These are phyloP conservation scores for Magallana nippona DNA, from an alignment of 2,888 invertebrate species.

Conservation along the genomic window DNA sequence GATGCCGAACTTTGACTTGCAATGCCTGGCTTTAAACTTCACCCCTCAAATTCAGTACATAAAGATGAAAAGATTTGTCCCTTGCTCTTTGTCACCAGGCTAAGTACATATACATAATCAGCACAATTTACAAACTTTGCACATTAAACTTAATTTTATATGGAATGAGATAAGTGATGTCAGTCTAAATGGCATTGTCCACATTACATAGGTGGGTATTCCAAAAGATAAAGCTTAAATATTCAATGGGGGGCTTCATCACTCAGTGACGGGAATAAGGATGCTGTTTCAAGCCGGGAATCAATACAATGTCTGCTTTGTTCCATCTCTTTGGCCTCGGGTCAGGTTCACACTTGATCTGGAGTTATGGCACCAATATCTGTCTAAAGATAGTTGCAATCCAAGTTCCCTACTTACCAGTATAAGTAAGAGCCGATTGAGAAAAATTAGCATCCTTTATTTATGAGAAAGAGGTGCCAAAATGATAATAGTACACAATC, in stretches of 20 bases:
- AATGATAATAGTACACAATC: conserved; percentile 29
- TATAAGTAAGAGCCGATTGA: not conserved
- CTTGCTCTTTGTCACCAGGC: not conserved
- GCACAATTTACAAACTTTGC: conserved; percentile 22
- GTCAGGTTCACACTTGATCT: conserved; percentile 10
- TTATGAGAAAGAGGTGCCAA: conserved; percentile 29
- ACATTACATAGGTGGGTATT: not conserved
- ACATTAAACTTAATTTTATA: conserved; percentile 11
- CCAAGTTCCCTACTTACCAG: not conserved
- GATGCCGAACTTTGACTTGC: conserved; percentile 29
- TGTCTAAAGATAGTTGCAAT: not conserved
- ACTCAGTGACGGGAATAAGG: not conserved
- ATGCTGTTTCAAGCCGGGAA: not conserved
- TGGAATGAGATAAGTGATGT: conserved; percentile 13
- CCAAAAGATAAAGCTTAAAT: conserved; percentile 12
- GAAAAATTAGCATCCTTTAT: conserved; percentile 33
- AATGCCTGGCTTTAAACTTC: not conserved
- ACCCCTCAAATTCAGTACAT: not conserved
- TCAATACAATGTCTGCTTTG: not conserved
- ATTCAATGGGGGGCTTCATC: conserved; percentile 6
- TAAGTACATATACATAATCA: not conserved
- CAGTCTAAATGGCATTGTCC: not conserved
- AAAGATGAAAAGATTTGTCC: conserved; percentile 15
- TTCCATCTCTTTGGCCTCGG: not conserved
- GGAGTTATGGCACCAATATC: not conserved